These are phyloP conservation scores for Helostoma temminkii DNA, from an alignment of 2,797 vertebrate genomes.

Conservation along the genomic window DNA sequence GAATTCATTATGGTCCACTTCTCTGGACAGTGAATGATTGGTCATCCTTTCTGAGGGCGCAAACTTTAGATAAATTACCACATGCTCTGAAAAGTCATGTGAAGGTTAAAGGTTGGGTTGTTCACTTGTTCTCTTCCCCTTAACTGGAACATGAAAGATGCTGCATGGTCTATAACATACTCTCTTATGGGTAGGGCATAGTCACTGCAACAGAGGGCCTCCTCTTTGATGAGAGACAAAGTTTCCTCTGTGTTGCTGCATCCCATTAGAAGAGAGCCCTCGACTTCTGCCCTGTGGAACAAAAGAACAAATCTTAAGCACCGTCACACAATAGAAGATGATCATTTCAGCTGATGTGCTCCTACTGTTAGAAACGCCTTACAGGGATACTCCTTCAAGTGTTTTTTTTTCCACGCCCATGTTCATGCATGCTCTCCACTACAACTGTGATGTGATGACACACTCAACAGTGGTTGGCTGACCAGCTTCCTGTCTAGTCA, in stretches of 20 bases:
- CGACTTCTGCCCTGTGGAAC: conserved; percentile 62
- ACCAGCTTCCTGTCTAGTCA: conserved; percentile 65
- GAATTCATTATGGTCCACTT: conserved; percentile 51
- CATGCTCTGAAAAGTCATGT: conserved; percentile 59
- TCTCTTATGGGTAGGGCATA: conserved; percentile 70
- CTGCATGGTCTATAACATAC: conserved; percentile 66
- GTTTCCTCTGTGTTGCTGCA: conserved; percentile 68
- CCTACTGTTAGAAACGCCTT: conserved; percentile 30
- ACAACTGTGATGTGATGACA: conserved; percentile 26
- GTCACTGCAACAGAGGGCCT: conserved; percentile 72
- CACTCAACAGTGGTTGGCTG: conserved; percentile 38
- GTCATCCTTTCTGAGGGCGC: conserved; percentile 57
- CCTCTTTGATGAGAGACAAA: conserved; percentile 83
- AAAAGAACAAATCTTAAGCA: conserved; percentile 64
- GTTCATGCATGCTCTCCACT: conserved; percentile 46
- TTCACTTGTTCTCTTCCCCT: conserved; percentile 78
- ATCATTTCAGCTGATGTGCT: conserved; percentile 56
- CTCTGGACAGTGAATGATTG: conserved; percentile 52
- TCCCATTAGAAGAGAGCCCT: conserved; percentile 62
- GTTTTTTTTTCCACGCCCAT: conserved; percentile 13
- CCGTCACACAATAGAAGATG: conserved; percentile 52
- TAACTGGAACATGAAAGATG: conserved; percentile 84
- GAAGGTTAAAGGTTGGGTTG: conserved; percentile 76
- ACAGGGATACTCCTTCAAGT: conserved; percentile 26
- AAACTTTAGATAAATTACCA: conserved; percentile 76